Conservation (phyloP, 37 sponge, comb jelly and placozoan genomes). For the Amphimedon queenslandica region DNA sequence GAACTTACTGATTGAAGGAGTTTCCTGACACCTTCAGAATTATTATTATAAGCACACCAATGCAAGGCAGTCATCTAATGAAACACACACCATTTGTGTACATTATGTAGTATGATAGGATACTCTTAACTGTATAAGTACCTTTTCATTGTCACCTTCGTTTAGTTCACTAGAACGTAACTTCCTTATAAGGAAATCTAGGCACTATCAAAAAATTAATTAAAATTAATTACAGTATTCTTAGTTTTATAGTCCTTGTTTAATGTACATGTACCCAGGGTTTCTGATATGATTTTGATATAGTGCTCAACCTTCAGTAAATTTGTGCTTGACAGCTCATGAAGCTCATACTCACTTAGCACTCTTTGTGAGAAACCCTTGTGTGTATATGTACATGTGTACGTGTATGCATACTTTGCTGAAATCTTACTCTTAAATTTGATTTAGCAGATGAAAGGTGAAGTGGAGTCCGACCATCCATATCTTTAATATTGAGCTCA, state of each 20-base stretch:
- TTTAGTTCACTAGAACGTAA: slow-evolving; percentile 63
- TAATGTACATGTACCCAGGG: too few relatives aligned
- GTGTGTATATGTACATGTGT: too few relatives aligned
- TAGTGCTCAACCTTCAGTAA: slow-evolving; percentile 24
- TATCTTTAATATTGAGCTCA: slow-evolving; percentile 55
- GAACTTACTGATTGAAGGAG: slow-evolving; percentile 71
- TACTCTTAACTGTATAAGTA: neutral
- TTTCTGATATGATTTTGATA: too few relatives aligned
- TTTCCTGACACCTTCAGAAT: slow-evolving; percentile 45
- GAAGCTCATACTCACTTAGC: too few relatives aligned
- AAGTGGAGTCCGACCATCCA: slow-evolving; percentile 74
- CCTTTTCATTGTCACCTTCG: slow-evolving; percentile 70
- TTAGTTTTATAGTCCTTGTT: too few relatives aligned
- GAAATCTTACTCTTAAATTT: neutral
- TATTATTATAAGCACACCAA: slow-evolving; percentile 91
- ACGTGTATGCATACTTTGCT: too few relatives aligned
- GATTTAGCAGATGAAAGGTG: slow-evolving; percentile 30
- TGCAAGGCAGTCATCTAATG: slow-evolving; percentile 88
- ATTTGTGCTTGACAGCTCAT: slow-evolving; percentile 45
- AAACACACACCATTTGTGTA: neutral
- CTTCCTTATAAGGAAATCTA: slow-evolving; percentile 43
- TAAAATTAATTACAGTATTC: too few relatives aligned
- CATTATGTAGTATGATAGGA: neutral
- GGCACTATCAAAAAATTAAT: too few relatives aligned
- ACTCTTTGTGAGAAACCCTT: too few relatives aligned